Conservation (phyloP, 92 coral and sea anemone genomes). For the Porites divaricata region DNA sequence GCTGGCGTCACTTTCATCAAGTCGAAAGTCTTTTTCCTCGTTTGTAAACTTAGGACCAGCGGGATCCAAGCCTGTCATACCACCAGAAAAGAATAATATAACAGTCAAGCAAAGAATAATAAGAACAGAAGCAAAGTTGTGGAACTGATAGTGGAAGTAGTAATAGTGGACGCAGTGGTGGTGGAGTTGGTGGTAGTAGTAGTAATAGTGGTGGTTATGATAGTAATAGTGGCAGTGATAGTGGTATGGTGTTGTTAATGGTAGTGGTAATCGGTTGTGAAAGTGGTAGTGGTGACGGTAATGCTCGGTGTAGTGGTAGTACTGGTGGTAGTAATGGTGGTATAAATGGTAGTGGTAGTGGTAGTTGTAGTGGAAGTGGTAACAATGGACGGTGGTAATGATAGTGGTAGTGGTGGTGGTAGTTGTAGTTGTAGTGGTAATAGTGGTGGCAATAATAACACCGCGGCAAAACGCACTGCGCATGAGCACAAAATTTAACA, state of each 20-base stretch:
- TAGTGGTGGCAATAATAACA: not conserved
- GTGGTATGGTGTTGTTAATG: not conserved
- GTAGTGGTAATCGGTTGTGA: not conserved
- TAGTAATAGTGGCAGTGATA: not conserved
- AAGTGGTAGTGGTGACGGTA: not conserved
- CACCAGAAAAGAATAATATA: too few relatives aligned
- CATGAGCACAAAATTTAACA: too few relatives aligned
- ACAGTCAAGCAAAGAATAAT: too few relatives aligned
- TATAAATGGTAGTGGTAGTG: not conserved
- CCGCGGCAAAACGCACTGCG: too few relatives aligned
- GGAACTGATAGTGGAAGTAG: too few relatives aligned
- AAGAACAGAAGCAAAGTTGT: too few relatives aligned
- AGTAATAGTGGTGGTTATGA: not conserved
- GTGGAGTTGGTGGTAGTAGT: too few relatives aligned
- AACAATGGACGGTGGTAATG: too few relatives aligned
- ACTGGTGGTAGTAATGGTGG: not conserved
- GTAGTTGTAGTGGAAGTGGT: not conserved
- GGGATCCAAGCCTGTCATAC: constrained; percentile 62
- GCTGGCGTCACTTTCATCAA: constrained; percentile 66
- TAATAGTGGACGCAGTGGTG: too few relatives aligned
- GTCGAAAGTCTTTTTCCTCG: constrained; percentile 29
- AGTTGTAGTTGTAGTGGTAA: too few relatives aligned
- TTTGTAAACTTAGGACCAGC: constrained; percentile 45
- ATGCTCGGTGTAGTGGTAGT: not conserved
- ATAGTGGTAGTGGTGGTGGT: not conserved